Evolutionary conservation across 2,797 vertebrate genomes (phyloP).

Genomic region (Apogon hyalosoma): DNA sequence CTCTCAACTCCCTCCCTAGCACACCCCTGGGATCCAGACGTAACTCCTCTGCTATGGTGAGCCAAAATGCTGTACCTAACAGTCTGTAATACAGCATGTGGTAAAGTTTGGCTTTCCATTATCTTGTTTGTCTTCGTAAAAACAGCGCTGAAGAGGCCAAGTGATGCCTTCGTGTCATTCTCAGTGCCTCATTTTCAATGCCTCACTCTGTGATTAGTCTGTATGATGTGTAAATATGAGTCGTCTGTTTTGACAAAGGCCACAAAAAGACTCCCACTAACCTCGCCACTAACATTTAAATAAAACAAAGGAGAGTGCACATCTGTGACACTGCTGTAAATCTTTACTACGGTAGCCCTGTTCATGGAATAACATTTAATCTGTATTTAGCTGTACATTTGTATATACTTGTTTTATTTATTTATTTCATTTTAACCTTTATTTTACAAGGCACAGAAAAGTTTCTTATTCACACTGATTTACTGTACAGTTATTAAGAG

Average conservation of each 20-base stretch:
- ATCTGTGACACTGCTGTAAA: conserved; percentile 5
- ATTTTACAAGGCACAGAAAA: no score
- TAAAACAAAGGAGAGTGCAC: conserved; percentile 1
- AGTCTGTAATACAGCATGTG: conserved; percentile 15
- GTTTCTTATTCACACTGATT: neutral
- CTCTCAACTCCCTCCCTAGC: conserved; percentile 94
- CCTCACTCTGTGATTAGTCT: conserved; percentile 30
- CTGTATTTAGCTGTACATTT: neutral
- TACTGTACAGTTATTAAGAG: neutral
- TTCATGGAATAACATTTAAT: neutral
- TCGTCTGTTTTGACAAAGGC: conserved; percentile 40
- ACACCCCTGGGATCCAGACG: conserved; percentile 93
- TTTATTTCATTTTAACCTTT: no score
- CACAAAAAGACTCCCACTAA: conserved; percentile 37
- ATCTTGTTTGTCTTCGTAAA: conserved; percentile 24
- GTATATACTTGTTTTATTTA: neutral
- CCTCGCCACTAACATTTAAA: conserved; percentile 34
- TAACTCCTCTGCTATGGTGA: conserved; percentile 93
- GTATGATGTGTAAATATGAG: conserved; percentile 23
- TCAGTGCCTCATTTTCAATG: conserved; percentile 13
- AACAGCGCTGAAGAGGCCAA: conserved; percentile 13
- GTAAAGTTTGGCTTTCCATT: conserved; percentile 6
- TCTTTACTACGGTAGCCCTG: neutral
- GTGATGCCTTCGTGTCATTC: conserved; percentile 2
- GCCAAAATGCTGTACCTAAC: conserved; percentile 44